Evolutionary conservation across 2,797 vertebrate genomes (phyloP).

Genomic region (Macroramphosus scolopax): DNA sequence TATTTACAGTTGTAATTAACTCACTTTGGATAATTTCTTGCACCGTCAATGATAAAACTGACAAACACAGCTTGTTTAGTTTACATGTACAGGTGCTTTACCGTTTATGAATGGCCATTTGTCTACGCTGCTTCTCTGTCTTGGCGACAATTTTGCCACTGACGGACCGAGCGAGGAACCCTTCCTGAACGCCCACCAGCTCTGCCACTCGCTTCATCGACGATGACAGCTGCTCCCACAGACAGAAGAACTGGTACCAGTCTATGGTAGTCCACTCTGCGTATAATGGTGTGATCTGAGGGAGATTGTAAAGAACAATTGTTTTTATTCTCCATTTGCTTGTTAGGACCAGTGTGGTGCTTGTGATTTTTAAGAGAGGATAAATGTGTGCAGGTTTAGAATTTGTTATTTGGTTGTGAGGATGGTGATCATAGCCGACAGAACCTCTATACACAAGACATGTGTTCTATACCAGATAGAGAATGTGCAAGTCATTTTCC

Average conservation of each 20-base stretch:
- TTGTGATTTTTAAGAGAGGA: too few species aligned
- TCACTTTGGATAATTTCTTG: too few species aligned
- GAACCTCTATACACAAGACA: too few species aligned
- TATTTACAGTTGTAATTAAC: too few species aligned
- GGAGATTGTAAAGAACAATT: constrained; percentile 8
- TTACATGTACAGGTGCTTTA: constrained; percentile 41
- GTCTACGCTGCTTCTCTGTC: constrained; percentile 91
- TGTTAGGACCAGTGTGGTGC: neutral
- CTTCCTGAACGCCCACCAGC: constrained; percentile 94
- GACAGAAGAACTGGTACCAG: constrained; percentile 96
- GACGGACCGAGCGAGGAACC: constrained; percentile 91
- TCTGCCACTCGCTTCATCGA: constrained; percentile 96
- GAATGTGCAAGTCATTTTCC: constrained; percentile 94
- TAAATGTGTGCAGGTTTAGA: too few species aligned
- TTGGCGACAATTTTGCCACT: constrained; percentile 86
- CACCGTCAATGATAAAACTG: too few species aligned
- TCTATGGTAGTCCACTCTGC: constrained; percentile 94
- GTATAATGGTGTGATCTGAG: constrained; percentile 91
- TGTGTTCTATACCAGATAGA: constrained; percentile 84
- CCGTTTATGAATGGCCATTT: constrained; percentile 98
- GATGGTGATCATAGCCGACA: too few species aligned
- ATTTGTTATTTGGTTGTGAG: too few species aligned
- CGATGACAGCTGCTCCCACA: constrained; percentile 92
- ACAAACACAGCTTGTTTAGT: neutral
- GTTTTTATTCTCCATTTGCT: neutral